Evolutionary conservation across 53 echinoderm and acorn worm species (phyloP), one percentile per base, ranked within the genome.

Genomic region (Zoroaster sp.): DNA sequence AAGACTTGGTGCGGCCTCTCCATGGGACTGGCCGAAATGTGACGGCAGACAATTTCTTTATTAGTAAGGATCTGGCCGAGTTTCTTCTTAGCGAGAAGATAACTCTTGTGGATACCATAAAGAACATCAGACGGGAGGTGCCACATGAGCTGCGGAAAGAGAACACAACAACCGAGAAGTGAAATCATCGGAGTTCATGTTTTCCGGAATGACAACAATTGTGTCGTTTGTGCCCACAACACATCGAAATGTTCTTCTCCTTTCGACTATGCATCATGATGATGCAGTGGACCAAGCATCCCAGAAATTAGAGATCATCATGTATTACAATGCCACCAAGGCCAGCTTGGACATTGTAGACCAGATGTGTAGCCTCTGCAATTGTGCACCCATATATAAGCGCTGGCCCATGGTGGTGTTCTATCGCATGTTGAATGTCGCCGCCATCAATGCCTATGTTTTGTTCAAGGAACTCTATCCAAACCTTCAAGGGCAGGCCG

Each of bases 341-440:
- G 81, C 35, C 38, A 41, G 54, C 15, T 54, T 76, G 15, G 88
- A 88, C 21, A 38, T 32, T 20, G 63, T 88, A 2, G 44, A 39
- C 41, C 63, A 75, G 6, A 63, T 75, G 63, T 63, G 63, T 21
- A 43, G 41, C 40, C 11, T 49, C 23, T 75, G 75, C 76, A 55
- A 63, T n/a, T 54, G 38, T 66, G 73, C 47, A 25, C 74, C 49
- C 35, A 74, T 25, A 1, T 40, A 75, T 41, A 65, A 65, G 42
- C 31, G 88, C 20, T 88, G 88, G 88, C 75, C 88, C 10, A 63
- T 88, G 75, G 88, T 76, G 40, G 75, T 88, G 5, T 75, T 88
- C 39, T 88, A 4, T 31, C 44, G 34, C 55, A 37, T 88, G 34
- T 4, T 88, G 44, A 74, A 88, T 72, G 42, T 74, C 38, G 88